Evolutionary conservation across 2,113 vertebrate genomes (phyloP).

Genomic region (Phaetusa simplex): DNA sequence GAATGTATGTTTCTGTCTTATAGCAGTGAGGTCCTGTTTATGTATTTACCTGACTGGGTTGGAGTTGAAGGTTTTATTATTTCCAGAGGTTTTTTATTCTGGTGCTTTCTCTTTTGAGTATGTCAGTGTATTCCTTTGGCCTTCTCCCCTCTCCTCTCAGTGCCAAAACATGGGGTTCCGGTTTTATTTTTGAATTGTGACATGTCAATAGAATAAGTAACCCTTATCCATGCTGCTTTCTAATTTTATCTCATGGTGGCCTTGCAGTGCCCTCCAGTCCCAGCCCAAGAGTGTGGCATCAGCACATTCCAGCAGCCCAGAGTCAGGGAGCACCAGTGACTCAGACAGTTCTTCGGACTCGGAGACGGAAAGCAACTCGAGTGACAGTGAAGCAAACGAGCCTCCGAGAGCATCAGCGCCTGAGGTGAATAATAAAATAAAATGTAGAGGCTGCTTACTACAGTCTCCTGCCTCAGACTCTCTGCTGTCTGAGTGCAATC

Average conservation of each 20-base stretch:
- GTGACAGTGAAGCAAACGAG: constrained; percentile 74
- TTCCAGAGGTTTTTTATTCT: neutral
- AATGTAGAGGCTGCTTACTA: neutral
- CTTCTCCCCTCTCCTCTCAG: neutral
- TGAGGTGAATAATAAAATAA: constrained; percentile 27
- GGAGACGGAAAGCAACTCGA: constrained; percentile 83
- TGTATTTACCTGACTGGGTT: neutral
- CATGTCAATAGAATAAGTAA: neutral
- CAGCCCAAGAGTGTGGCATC: constrained; percentile 69
- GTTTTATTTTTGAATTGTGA: neutral
- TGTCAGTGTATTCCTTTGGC: neutral
- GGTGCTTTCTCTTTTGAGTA: neutral
- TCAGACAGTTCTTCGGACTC: constrained; percentile 90
- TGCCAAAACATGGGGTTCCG: neutral
- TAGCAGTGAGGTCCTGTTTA: neutral
- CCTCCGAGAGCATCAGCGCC: constrained; percentile 27
- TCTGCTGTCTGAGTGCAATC: neutral
- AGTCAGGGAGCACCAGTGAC: constrained; percentile 86
- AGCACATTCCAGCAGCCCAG: constrained; percentile 81
- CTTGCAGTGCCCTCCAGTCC: constrained; percentile 71
- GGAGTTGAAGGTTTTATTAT: neutral
- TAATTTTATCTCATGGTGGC: constrained; percentile 52
- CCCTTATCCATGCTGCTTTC: neutral
- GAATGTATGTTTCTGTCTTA: neutral
- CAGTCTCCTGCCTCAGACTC: neutral